Evolutionary conservation across 2,113 vertebrate genomes (phyloP), one percentile per base, ranked within the genome.

Genomic region (Cinclus mexicanus): DNA sequence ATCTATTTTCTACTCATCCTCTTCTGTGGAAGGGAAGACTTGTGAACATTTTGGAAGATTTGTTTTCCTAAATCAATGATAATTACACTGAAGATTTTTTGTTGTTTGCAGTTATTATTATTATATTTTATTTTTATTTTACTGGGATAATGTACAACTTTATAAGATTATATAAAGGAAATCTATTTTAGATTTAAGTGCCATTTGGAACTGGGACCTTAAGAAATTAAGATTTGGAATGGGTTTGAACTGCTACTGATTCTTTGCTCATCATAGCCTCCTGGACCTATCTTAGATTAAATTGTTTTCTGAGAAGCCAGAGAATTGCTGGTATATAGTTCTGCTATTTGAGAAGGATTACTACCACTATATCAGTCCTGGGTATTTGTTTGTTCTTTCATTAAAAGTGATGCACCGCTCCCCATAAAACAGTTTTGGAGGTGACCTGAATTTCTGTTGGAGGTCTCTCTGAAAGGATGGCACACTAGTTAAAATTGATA

Each of bases 91-190:
- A 79, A 69, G 2, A 18, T 29, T 69, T 70, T 55, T 31, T 57
- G 0, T 2, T n/a, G 7, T 10, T 44, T 42, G 7, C 26, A 16
- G 11, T 29, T 7, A 24, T 39, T 18, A 12, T 28, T 25, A 10
- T 39, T 29, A 4, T 22, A 20, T 16, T 26, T 20, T 6, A 18
- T 44, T 83, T 46, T 76, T 28, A 28, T 71, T 70, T 11, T 5
- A 49, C 39, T 24, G 9, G 25, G 78, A 74, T 55, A 37, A 86
- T 3, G 21, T 50, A 42, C 3, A 50, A 28, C 74, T 87, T 64
- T 74, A 11, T 53, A 69, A 72, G 46, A 46, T 41, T 35, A 47
- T 37, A 44, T 47, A 57, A 16, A 0, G 1, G 4, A 80, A 9
- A 76, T 59, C 33, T 39, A 65, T 67, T 93, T 89, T 81, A 6